A percentile compares a stretch with the other conserved stretches of the same genome.
Conservation (phyloP, 2,113 vertebrate species). For the Oreochromis spilurus region DNA sequence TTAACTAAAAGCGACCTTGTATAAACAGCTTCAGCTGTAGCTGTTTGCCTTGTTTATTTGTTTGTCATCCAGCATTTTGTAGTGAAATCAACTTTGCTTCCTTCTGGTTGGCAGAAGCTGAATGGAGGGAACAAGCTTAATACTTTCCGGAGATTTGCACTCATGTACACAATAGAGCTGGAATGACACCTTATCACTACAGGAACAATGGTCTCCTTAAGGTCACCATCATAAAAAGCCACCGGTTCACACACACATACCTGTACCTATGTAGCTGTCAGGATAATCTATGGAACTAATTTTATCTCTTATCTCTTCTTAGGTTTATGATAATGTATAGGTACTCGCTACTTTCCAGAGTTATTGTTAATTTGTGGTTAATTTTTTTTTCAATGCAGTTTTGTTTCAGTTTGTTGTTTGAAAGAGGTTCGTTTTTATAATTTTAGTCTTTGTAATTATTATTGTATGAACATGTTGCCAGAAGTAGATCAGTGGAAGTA, state of each 20-base stretch:
- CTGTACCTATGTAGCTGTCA: neutral
- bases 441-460: neutral
- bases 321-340: neutral
- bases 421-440: neutral
- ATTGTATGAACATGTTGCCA: neutral
- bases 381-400: neutral
- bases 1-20: neutral
- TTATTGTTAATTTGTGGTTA: neutral
- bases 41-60: neutral
- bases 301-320: neutral
- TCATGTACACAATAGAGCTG: constrained; percentile 2
- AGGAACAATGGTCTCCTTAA: constrained; percentile 51
- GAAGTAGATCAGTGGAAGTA: neutral
- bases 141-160: constrained; percentile 34
- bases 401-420: neutral
- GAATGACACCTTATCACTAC: constrained; percentile 52
- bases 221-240: neutral
- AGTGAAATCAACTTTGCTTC: constrained; percentile 31
- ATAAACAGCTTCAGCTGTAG: neutral
- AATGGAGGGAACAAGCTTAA: constrained; percentile 28
- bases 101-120: neutral
- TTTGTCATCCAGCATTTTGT: neutral
- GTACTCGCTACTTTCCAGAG: neutral
- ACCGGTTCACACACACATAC: neutral
- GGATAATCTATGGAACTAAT: neutral